Base-by-base conservation (phyloP, 2,113 vertebrate genomes). In the Irena cyanogastra region DNA sequence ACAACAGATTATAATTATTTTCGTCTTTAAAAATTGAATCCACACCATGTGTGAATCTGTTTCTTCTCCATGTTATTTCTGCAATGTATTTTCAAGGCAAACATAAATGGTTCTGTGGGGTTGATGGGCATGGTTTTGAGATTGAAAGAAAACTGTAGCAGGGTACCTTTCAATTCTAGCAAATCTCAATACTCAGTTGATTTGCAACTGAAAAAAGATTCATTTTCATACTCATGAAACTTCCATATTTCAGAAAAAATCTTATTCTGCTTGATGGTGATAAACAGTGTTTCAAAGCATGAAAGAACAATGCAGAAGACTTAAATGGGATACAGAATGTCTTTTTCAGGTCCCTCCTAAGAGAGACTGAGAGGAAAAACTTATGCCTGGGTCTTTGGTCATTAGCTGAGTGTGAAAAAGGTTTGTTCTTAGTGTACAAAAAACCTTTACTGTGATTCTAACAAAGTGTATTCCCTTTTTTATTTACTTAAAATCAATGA, bases 401-500 rank as follows among this genome's bases (percentile, higher is more conserved):
- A n/a, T 41, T 54, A 76, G 8, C 13, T 42, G 39, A 57, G 2
- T 47, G 16, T 47, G 12, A 24, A 64, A 85, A 78, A 16, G 3
- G 8, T 14, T 14, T 39, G 17, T 10, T 65, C 33, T 69, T 80
- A 16, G 13, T 26, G 10, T 19, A 16, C 13, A 15, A 41, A 2
- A 64, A 16, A n/a, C 33, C 18, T 66, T 79, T 79, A n/a, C 12
- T 54, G 10, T 30, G 35, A 3, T 19, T 19, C 8, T 72, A 75
- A 63, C 5, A 79, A 79, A 56, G n/a, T 0, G 1, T 49, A 50
- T 39, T 74, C 6, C 1, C n/a, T 2, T 16, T 16, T 10, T 47
- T 63, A 71, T 74, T 35, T 14, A 5, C 22, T 59, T 82, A 39
- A 70, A 84, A 61, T 6, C 5, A 1, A 31, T 39, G 11, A 30